Base-by-base conservation (phyloP, 2,113 vertebrate genomes). In the Philantomba maxwellii region DNA sequence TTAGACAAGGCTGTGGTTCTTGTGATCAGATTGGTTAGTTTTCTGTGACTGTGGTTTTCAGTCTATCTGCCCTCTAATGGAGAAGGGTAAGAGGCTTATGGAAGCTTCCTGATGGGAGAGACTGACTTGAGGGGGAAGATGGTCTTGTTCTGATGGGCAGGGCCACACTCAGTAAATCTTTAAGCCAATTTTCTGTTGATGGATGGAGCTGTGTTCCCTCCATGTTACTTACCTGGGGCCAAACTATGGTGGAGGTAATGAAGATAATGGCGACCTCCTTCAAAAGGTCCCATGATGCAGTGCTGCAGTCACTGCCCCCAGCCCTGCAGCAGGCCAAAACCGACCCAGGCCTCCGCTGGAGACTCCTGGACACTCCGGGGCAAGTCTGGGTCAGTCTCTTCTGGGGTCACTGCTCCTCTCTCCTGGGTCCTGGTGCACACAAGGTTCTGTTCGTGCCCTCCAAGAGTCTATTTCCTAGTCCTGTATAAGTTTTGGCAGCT, bases 331-430 rank as follows among this genome's bases (percentile, higher is more conserved):
- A 66, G 33, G 33, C 64, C 33, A n/a, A 33, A 16, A 36, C 16
- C 0, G 1, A 66, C 64, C 33, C 33, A 66, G 0, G 0, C 64
- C 8, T 17, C 64, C 3, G 0, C 64, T 66, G 33, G 33, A 66
- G 33, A n/a, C 62, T 64, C 62, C 15, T 19, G 33, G 60, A 64
- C 62, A n/a, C 62, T 64, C 26, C 28, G 0, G 16, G 64, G 62
- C 62, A n/a, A 21, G 64, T 19, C 33, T 16, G 33, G 33, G 33
- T 36, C 64, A 66, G 33, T 36, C 64, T 66, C 33, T 66, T 66
- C 33, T 19, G 64, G 64, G 64, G 33, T 66, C 33, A 36, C 33
- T 66, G 8, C 64, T 36, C 7, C 16, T 66, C 17, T 36, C 33
- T 66, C 33, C 64, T 66, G 17, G 17, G 33, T 66, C 64, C 33